phyloP scores from a whole-genome alignment of 1,140 invertebrate species.

The Ips nitidus region DNA sequence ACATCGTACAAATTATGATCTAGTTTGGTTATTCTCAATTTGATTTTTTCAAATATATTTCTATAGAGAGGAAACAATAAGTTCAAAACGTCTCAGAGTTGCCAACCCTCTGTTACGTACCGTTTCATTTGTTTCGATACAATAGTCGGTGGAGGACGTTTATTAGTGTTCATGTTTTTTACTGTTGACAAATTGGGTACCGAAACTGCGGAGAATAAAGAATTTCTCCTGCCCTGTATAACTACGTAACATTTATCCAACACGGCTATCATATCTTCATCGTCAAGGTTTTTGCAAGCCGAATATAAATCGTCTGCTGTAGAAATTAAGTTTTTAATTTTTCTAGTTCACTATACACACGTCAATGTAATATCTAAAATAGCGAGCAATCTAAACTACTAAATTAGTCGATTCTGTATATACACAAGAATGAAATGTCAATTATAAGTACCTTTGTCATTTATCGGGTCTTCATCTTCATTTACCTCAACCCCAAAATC shows the following conservation, averaged over 20 bases:
- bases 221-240: constrained; percentile 60
- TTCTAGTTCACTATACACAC: constrained; percentile 10
- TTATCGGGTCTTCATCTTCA: constrained; percentile 66
- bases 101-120: constrained; percentile 15
- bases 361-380: no score
- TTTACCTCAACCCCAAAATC: constrained; percentile 68
- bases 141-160: constrained; percentile 41
- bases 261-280: constrained; percentile 67
- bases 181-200: constrained; percentile 48
- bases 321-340: neutral
- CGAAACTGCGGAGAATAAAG: constrained; percentile 46
- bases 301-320: constrained; percentile 63
- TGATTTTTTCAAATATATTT: constrained; percentile 68
- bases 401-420: no score
- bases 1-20: constrained; percentile 80
- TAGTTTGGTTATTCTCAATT: constrained; percentile 68
- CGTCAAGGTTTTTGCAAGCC: constrained; percentile 66
- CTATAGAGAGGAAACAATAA: constrained; percentile 39
- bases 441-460: constrained; percentile 67
- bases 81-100: no score
- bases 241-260: constrained; percentile 72
- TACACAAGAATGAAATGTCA: no score
- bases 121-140: constrained; percentile 52
- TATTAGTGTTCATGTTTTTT: neutral
- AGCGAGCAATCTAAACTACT: neutral